Evolutionary conservation across 2,888 invertebrate species (phyloP), one percentile per base, ranked within the genome.

Genomic region (Mimachlamys varia): DNA sequence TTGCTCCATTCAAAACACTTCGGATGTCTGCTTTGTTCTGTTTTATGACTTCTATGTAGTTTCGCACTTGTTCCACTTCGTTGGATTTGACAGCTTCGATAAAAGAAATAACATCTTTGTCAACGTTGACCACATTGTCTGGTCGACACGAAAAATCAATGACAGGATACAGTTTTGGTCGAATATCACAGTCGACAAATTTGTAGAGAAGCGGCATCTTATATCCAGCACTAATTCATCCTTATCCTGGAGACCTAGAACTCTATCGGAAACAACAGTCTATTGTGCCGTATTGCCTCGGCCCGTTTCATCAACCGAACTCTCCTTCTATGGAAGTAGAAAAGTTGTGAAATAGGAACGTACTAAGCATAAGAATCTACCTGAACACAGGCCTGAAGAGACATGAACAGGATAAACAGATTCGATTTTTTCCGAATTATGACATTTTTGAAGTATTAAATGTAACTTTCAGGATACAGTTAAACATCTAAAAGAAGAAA

Each of bases 1-100:
- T 76, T 76, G 76, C 76, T 76, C 76, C 76, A 76, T 76, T 76
- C 12, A 76, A 27, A 76, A 76, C 76, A 76, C 76, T 76, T 76
- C 22, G 76, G 10, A 76, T 76, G 33, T 76, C 76, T 76, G 76
- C 76, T 22, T 76, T 76, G 15, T 76, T 76, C 15, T 76, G 76
- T 76, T 76, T 76, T 27, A 76, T 76, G 33, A 76, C 33, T 27
- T 22, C 76, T 33, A 76, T 10, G 33, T 76, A 76, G 76, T 76
- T 76, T 22, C 33, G 10, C 76, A 76, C 76, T 33, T 27, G 76
- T 33, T 76, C 76, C 22, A 76, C 12, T 13, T 76, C 33, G 76
- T 76, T 33, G 33, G 76, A 76, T 76, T 76, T 76, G 12, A 76
- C 76, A 76, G 76, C 76, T 13, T 76, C 76, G 12, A 76, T 76